Evolutionary conservation across 2,888 invertebrate species (phyloP).

Genomic region (Leucophenga maculata): DNA sequence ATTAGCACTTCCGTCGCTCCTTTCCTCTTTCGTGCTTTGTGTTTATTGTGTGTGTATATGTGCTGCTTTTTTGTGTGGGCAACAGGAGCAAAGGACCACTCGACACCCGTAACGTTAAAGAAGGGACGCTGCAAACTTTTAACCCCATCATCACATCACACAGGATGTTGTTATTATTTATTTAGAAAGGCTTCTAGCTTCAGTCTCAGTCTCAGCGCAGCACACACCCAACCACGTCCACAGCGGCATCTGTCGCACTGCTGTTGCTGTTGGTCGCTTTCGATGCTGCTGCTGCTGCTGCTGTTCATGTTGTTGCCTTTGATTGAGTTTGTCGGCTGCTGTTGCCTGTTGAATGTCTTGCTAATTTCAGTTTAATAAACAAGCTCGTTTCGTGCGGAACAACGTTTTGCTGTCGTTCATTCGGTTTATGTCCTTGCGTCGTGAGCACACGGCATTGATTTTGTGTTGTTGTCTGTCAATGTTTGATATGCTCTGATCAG

Average conservation of each 20-base stretch:
- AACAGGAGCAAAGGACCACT: neutral
- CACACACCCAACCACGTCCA: no score
- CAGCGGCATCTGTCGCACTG: neutral
- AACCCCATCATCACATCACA: constrained; percentile 15
- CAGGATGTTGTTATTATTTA: constrained; percentile 12
- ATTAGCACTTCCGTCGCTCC: neutral
- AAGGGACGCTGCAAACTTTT: neutral
- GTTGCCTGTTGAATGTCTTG: constrained; percentile 54
- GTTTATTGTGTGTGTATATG: neutral
- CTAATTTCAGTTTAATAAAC: constrained; percentile 59
- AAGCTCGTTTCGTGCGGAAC: constrained; percentile 59
- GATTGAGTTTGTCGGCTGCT: constrained; percentile 3
- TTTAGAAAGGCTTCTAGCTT: neutral
- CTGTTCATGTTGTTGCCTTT: neutral
- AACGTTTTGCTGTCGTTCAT: constrained; percentile 25
- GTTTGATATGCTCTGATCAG: neutral
- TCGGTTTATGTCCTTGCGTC: constrained; percentile 28
- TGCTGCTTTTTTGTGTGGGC: neutral
- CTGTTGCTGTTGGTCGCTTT: constrained; percentile 28
- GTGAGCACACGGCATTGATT: constrained; percentile 14
- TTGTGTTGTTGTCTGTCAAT: neutral
- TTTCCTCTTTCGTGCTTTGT: neutral
- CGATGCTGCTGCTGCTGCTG: constrained; percentile 20
- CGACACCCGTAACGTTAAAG: no score
- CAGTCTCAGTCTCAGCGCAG: no score